Conservation (phyloP, 2,113 vertebrate genomes). For the Glaucomys volans region DNA sequence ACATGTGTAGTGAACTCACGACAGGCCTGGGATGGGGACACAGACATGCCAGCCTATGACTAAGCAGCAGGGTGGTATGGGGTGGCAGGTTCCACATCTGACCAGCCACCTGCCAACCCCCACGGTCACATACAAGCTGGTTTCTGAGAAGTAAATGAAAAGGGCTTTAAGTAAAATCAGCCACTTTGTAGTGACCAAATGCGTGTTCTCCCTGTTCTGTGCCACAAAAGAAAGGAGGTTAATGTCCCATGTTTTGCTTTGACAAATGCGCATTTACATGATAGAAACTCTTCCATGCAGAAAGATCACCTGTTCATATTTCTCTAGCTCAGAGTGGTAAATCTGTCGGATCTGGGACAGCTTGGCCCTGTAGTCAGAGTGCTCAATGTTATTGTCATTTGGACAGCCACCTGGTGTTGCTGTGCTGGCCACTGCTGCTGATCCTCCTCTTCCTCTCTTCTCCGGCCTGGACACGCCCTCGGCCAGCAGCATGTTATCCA, state of each 20-base stretch:
- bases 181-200: conserved; percentile 14
- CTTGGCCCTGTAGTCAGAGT: conserved; percentile 96
- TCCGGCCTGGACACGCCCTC: conserved; percentile 94
- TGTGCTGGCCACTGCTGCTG: conserved; percentile 87
- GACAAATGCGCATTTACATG: conserved; percentile 71
- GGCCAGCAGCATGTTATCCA: conserved; percentile 95
- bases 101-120: neutral
- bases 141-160: neutral
- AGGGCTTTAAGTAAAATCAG: neutral
- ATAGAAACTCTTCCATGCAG: conserved; percentile 85
- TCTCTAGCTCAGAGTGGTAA: conserved; percentile 96
- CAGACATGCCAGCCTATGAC: neutral
- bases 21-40: conserved; percentile 89
- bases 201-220: conserved; percentile 43
- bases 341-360: conserved; percentile 95
- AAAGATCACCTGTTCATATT: conserved; percentile 94
- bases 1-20: conserved; percentile 94
- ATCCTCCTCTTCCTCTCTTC: conserved; percentile 91
- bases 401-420: conserved; percentile 93
- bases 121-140: conserved; percentile 10
- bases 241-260: conserved; percentile 23
- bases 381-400: conserved; percentile 94
- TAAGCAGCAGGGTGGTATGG: neutral
- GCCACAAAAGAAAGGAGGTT: conserved; percentile 70
- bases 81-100: neutral